phyloP scores from a whole-genome alignment of 2,888 invertebrate species.

The Iphiclides podalirius region DNA sequence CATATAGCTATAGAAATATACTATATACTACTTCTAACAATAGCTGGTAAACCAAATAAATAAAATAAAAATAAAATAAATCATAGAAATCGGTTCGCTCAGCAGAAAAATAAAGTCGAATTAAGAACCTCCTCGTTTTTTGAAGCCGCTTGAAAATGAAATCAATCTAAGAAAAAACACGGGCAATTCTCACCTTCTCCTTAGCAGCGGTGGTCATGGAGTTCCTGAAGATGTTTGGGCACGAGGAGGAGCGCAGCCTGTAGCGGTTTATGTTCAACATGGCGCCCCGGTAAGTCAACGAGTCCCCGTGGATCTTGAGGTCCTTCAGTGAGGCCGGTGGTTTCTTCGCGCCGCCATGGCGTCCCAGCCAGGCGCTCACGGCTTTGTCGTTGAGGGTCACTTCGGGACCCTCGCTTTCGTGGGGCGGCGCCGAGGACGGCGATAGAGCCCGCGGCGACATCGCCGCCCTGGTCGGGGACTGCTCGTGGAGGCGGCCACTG shows the following conservation, averaged over 20 bases:
- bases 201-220: slow-evolving; percentile 92
- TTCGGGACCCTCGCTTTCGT: slow-evolving; percentile 37
- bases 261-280: slow-evolving; percentile 92
- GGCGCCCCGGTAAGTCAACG: slow-evolving; percentile 90
- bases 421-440: slow-evolving; percentile 43
- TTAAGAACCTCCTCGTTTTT: no score
- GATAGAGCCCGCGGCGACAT: slow-evolving; percentile 54
- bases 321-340: slow-evolving; percentile 87
- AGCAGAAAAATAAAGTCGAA: no score
- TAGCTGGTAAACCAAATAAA: no score
- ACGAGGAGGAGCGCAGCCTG: slow-evolving; percentile 90
- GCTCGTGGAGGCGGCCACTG: slow-evolving; percentile 66
- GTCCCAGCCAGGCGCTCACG: slow-evolving; percentile 78
- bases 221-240: slow-evolving; percentile 93
- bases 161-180: no score
- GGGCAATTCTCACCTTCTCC: slow-evolving; percentile 77
- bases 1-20: no score
- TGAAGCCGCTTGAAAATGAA: neutral
- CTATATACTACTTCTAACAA: no score
- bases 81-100: no score
- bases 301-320: slow-evolving; percentile 86
- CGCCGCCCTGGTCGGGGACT: slow-evolving; percentile 54
- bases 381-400: slow-evolving; percentile 64
- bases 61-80: no score
- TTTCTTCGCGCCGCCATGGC: slow-evolving; percentile 69